Evolutionary conservation across 2,797 vertebrate species (phyloP).

Genomic region (Somateria mollissima): DNA sequence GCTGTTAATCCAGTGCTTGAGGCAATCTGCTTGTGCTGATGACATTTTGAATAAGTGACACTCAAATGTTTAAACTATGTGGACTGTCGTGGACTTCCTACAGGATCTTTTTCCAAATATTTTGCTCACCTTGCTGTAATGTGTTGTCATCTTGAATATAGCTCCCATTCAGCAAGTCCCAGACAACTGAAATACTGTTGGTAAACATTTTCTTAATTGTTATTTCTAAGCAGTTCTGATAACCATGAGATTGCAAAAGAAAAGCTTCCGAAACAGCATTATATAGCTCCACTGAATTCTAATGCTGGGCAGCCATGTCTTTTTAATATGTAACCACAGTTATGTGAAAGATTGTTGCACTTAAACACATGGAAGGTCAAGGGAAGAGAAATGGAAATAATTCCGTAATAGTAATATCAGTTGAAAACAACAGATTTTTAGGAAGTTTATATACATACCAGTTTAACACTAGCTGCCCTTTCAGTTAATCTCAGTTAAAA

Average conservation of each 20-base stretch:
- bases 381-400: constrained; percentile 11
- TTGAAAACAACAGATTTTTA: not conserved
- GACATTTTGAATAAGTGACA: constrained; percentile 46
- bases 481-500: not conserved
- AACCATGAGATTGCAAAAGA: not conserved
- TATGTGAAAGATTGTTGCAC: not conserved
- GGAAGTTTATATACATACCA: not conserved
- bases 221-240: not conserved
- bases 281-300: not conserved
- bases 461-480: not conserved
- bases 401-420: not conserved
- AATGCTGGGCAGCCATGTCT: not conserved
- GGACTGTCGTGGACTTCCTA: not conserved
- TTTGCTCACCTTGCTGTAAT: constrained; percentile 8
- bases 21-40: constrained; percentile 30
- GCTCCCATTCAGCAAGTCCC: not conserved
- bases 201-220: not conserved
- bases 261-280: not conserved
- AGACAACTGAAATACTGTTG: not conserved
- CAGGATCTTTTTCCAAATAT: not conserved
- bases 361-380: not conserved
- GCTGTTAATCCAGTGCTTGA: not conserved
- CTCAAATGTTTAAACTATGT: not conserved
- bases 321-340: not conserved
- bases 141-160: not conserved